Percentiles rank a stretch among this genome's conserved stretches.
These are phyloP conservation scores for Nettapus auritus DNA, from an alignment of 2,113 vertebrate genomes.

Conservation along the genomic window DNA sequence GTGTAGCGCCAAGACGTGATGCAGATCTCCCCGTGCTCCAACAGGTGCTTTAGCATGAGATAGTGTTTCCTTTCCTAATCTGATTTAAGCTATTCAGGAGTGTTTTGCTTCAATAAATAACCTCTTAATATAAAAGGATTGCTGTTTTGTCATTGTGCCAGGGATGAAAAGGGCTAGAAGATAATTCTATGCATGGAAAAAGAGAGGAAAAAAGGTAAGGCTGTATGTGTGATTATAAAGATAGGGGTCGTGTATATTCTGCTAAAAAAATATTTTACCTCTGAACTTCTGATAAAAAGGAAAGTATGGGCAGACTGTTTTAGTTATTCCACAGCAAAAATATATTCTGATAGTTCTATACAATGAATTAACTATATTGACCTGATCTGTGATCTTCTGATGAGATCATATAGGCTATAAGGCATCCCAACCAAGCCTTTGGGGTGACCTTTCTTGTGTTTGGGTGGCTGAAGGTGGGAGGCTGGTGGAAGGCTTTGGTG, in stretches of 20 bases:
- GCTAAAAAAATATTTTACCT: not conserved
- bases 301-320: not conserved
- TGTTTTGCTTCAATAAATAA: not conserved
- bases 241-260: not conserved
- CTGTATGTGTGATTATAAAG: not conserved
- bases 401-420: fast-evolving
- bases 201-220: not conserved
- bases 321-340: not conserved
- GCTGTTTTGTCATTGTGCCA: not conserved
- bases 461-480: not conserved
- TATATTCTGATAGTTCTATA: not conserved
- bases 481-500: not conserved
- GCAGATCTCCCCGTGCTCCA: not conserved
- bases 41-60: not conserved
- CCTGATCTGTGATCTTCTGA: not conserved
- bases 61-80: not conserved
- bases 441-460: too few species aligned
- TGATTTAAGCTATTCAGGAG: not conserved
- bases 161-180: not conserved
- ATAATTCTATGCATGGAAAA: not conserved
- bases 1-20: not conserved
- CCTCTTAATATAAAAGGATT: not conserved
- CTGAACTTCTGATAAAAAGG: not conserved
- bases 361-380: not conserved
- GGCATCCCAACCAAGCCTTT: not conserved